A percentile compares a stretch with the other conserved stretches of the same genome.
Evolutionary conservation across 2,113 vertebrate genomes (phyloP).

Genomic region (Butorides virescens): DNA sequence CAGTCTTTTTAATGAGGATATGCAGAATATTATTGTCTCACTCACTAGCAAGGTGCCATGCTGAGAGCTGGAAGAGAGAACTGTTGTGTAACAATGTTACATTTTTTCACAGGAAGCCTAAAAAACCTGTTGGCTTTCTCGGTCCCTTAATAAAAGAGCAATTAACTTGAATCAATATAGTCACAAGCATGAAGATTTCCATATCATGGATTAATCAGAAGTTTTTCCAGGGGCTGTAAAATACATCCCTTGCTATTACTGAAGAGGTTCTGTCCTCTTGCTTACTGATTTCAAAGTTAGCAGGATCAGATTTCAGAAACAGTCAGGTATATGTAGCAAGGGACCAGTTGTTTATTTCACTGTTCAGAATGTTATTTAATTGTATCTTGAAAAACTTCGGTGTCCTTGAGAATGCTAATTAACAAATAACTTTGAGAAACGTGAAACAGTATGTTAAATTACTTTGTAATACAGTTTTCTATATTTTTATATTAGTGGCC

Average conservation of each 20-base stretch:
- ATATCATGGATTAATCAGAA: not conserved
- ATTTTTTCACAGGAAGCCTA: not conserved
- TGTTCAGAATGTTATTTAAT: not conserved
- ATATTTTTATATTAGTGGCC: not conserved
- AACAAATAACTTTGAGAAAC: fast-evolving
- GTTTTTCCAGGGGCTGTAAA: not conserved
- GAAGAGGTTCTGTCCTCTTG: not conserved
- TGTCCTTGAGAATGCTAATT: not conserved
- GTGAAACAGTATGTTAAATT: not conserved
- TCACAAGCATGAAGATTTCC: not conserved
- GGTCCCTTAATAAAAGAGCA: not conserved
- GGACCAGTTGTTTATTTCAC: not conserved
- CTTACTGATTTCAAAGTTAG: not conserved
- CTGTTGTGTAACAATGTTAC: not conserved
- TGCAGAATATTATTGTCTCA: not conserved
- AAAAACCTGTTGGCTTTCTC: not conserved
- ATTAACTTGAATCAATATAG: not conserved
- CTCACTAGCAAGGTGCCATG: not conserved
- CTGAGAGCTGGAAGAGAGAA: not conserved
- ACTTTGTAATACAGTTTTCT: not conserved
- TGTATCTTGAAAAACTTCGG: not conserved
- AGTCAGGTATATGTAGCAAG: not conserved
- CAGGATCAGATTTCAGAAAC: not conserved
- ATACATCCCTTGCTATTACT: not conserved
- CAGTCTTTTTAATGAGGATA: not conserved